Conservation (phyloP, 2,113 vertebrate species). For the Tretioscincus oriximinensis region DNA sequence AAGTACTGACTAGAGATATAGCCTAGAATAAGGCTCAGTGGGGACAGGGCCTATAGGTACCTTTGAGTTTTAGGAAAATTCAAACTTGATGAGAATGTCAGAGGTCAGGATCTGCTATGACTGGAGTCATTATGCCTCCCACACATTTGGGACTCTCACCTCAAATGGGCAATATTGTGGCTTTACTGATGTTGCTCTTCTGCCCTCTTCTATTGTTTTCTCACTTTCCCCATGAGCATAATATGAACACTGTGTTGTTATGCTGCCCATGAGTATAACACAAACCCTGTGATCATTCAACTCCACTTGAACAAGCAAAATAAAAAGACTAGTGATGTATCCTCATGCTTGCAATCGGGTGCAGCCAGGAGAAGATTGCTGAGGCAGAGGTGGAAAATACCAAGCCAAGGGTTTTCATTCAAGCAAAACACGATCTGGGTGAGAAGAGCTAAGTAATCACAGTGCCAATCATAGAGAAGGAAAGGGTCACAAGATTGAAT, state of each 20-base stretch:
- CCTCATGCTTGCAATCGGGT: conserved; percentile 49
- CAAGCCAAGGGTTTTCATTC: conserved; percentile 56
- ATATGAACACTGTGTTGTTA: not conserved
- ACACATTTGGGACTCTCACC: too few relatives aligned
- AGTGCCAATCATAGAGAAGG: conserved; percentile 53
- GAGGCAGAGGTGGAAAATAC: conserved; percentile 60
- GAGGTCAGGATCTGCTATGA: too few relatives aligned
- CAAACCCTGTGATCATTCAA: conserved; percentile 30
- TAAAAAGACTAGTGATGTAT: conserved; percentile 9
- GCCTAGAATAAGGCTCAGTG: too few relatives aligned
- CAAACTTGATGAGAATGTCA: too few relatives aligned
- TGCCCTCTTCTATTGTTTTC: conserved; percentile 16
- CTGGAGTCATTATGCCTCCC: too few relatives aligned
- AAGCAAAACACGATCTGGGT: conserved; percentile 66
- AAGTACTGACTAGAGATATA: too few relatives aligned
- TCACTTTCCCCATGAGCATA: not conserved
- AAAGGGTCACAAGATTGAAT: conserved; percentile 59
- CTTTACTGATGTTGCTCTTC: too few relatives aligned
- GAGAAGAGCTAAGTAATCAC: conserved; percentile 61
- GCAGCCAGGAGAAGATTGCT: conserved; percentile 62
- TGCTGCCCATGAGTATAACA: not conserved
- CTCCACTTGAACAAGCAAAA: conserved; percentile 24
- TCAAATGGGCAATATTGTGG: too few relatives aligned
- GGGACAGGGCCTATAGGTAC: too few relatives aligned
- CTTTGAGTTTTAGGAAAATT: too few relatives aligned